Evolutionary conservation across 53 echinoderm and acorn worm genomes (phyloP), one percentile per base, ranked within the genome.

Genomic region (Crossaster papposus): DNA sequence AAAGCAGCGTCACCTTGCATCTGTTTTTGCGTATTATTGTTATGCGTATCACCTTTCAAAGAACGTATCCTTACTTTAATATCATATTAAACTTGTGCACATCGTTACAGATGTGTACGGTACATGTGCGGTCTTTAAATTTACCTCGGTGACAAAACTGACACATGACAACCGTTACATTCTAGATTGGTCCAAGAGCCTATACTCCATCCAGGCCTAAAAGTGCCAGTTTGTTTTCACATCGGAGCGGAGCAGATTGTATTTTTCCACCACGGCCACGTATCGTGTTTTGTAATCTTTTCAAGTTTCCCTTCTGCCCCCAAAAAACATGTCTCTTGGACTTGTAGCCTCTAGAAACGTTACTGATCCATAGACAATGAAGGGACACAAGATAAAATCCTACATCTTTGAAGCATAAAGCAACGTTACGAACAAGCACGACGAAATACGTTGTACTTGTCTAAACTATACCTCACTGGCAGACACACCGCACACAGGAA

Each of bases 401-500:
- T 3, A 14, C 28, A 52, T 51, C 29, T 78, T 50, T 51, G 4
- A 0, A 26, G 22, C 12, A 52, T 9, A 18, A 30, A 5, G 22
- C 28, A 50, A 50, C 28, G 32, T 14, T 51, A 35, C 36, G 29
- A 24, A 64, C 24, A 24, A 62, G 81, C n/a, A 15, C 23, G 23
- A 13, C 36, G n/a, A n/a, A n/a, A 20, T 64, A 30, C 23, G 64
- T 15, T 14, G 23, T 35, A 32, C 26, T 18, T 29, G 53, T 81
- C 5, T 9, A 44, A 31, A 15, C 65, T 2, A 17, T 83, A 14
- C 36, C 26, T 18, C 52, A 8, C 36, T 17, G 63, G 1, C 76
- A 36, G 55, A 84, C 52, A 72, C 51, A 31, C 52, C 44, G 31
- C 54, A 87, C 33, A 76, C 76, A 77, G 87, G 87, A 87, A 76